Conservation (phyloP, 2,888 invertebrate genomes). For the Cremastinae sp. region DNA sequence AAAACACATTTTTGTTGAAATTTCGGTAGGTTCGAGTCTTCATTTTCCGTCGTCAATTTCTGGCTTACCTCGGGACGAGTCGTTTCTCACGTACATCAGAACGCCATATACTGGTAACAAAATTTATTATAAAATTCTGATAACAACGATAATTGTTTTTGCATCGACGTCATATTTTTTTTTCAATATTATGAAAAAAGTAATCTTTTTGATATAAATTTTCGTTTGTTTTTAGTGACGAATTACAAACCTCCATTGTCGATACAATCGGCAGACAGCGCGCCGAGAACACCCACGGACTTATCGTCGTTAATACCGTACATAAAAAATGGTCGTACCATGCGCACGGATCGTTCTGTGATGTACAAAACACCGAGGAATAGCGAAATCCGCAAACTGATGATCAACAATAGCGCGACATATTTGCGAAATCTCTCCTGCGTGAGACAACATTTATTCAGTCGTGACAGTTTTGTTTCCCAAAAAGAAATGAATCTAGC, state of each 20-base stretch:
- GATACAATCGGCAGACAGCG: slow-evolving; percentile 75
- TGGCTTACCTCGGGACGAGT: slow-evolving; percentile 67
- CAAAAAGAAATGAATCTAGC: slow-evolving; percentile 69
- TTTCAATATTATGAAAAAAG: slow-evolving; percentile 7
- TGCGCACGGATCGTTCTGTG: slow-evolving; percentile 76
- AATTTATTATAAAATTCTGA: no score
- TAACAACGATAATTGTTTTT: no score
- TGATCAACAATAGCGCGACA: slow-evolving; percentile 47
- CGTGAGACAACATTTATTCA: slow-evolving; percentile 77
- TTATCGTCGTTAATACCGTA: slow-evolving; percentile 76
- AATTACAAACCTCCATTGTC: slow-evolving; percentile 75
- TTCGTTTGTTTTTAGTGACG: slow-evolving; percentile 68
- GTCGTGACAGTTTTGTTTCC: slow-evolving; percentile 73
- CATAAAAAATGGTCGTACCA: slow-evolving; percentile 74
- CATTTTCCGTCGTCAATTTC: slow-evolving; percentile 68
- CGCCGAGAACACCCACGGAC: slow-evolving; percentile 69
- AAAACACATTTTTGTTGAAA: slow-evolving; percentile 7
- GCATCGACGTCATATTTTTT: slow-evolving; percentile 45
- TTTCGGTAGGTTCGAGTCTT: slow-evolving; percentile 64
- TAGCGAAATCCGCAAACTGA: slow-evolving; percentile 38
- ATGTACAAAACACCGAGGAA: slow-evolving; percentile 77
- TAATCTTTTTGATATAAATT: neutral
- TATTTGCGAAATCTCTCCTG: slow-evolving; percentile 69
- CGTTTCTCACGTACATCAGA: slow-evolving; percentile 71
- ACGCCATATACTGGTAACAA: slow-evolving; percentile 77